Evolutionary conservation across 2,797 vertebrate species (phyloP).

Genomic region (Staurois parvus): DNA sequence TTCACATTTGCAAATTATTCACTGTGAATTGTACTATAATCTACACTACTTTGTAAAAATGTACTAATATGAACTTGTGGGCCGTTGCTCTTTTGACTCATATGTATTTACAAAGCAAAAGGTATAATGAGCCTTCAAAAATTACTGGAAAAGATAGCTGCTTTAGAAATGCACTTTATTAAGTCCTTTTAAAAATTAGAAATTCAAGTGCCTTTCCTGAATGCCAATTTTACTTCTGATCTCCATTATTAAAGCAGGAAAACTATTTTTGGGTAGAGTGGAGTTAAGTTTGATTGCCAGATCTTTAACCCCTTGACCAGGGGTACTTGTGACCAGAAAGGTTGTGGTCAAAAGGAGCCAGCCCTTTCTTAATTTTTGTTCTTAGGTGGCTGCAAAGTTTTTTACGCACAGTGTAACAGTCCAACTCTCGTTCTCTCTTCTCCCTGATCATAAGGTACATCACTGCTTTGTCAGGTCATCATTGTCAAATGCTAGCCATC

Average conservation of each 20-base stretch:
- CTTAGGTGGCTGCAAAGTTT: background rate
- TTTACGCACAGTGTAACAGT: background rate
- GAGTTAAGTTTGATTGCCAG: too few relatives aligned
- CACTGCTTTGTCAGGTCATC: too few relatives aligned
- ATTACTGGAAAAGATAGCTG: background rate
- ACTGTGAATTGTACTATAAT: slow-evolving; percentile 48
- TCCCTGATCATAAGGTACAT: too few relatives aligned
- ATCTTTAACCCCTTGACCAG: too few relatives aligned
- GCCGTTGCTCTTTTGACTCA: background rate
- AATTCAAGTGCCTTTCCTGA: slow-evolving; percentile 7
- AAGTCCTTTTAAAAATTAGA: background rate
- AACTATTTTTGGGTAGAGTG: background rate
- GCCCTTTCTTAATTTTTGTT: too few relatives aligned
- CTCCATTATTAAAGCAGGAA: background rate
- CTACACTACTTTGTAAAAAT: slow-evolving; percentile 4
- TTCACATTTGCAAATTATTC: background rate
- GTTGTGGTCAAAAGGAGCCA: too few relatives aligned
- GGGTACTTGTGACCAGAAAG: too few relatives aligned
- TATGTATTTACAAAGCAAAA: slow-evolving; percentile 20
- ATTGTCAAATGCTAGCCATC: background rate
- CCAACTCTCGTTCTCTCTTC: background rate
- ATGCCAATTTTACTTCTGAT: background rate
- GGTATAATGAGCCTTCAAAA: background rate
- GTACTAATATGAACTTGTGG: background rate
- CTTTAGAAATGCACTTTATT: slow-evolving; percentile 46